Conservation (phyloP, 2,888 invertebrate species). For the Iphiclides podalirius region DNA sequence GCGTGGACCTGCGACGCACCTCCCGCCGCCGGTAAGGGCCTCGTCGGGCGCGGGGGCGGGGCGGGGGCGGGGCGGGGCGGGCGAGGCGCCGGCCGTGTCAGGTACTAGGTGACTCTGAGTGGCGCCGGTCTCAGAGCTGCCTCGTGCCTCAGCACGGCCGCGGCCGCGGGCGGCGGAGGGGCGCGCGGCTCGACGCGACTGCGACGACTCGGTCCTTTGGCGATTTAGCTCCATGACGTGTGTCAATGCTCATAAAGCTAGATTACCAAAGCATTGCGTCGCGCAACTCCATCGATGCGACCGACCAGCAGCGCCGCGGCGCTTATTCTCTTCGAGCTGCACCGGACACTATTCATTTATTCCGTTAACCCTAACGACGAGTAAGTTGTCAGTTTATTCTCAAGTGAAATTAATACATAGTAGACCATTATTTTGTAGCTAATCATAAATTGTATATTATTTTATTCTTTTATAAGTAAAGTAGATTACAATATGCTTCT, state of each 20-base stretch:
- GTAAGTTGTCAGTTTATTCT: no score
- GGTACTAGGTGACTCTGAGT: slow-evolving; percentile 95
- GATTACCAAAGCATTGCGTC: slow-evolving; percentile 91
- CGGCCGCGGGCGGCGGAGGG: slow-evolving; percentile 2
- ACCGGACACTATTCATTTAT: neutral
- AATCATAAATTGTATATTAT: no score
- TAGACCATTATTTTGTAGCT: no score
- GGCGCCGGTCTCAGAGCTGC: slow-evolving; percentile 73
- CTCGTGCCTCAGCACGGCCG: slow-evolving; percentile 71
- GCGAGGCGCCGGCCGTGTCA: slow-evolving; percentile 72
- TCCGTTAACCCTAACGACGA: no score
- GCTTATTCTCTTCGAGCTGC: neutral
- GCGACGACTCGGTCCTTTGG: slow-evolving; percentile 87
- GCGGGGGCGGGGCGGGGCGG: slow-evolving; percentile 19
- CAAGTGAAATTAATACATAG: no score
- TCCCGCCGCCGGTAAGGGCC: neutral
- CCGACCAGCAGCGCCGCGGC: neutral
- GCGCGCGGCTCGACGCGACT: neutral
- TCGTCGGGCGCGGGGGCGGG: slow-evolving; percentile 12
- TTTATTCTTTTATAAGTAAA: no score
- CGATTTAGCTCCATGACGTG: slow-evolving; percentile 96
- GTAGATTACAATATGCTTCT: no score
- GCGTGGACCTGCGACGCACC: slow-evolving; percentile 74
- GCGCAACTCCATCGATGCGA: slow-evolving; percentile 39
- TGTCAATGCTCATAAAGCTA: slow-evolving; percentile 89